These are phyloP conservation scores for Melolontha melolontha DNA, from an alignment of 2,888 invertebrate species.

Conservation along the genomic window DNA sequence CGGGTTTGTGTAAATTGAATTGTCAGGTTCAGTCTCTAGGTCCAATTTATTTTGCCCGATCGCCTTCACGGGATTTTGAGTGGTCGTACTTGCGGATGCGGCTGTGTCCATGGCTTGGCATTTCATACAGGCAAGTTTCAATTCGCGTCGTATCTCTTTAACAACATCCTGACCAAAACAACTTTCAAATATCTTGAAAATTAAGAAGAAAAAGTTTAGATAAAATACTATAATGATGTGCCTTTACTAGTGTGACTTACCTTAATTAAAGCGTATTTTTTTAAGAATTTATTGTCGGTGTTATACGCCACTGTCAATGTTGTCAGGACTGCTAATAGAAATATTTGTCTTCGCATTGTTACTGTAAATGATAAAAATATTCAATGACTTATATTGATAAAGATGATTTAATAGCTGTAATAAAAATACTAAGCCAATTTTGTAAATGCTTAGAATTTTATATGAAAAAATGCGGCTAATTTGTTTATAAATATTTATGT, in stretches of 20 bases:
- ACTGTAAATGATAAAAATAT: neutral
- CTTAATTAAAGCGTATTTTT: constrained; percentile 81
- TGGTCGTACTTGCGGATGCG: constrained; percentile 43
- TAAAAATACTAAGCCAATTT: neutral
- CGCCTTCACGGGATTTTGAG: constrained; percentile 28
- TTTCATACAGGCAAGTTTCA: constrained; percentile 75
- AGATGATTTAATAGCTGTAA: neutral
- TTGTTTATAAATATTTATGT: constrained; percentile 16
- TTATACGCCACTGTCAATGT: constrained; percentile 64
- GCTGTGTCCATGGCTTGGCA: constrained; percentile 70
- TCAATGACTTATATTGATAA: neutral
- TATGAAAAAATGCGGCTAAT: neutral
- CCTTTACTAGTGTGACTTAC: constrained; percentile 61
- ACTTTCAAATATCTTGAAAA: constrained; percentile 76
- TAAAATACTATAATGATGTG: constrained; percentile 4
- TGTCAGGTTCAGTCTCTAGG: constrained; percentile 43
- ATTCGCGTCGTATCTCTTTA: constrained; percentile 75
- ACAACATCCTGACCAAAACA: constrained; percentile 77
- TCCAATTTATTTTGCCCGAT: constrained; percentile 32
- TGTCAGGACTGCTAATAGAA: constrained; percentile 19
- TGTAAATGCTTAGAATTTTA: neutral
- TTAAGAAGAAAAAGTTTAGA: constrained; percentile 15
- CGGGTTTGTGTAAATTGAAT: constrained; percentile 53
- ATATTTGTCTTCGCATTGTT: constrained; percentile 34
- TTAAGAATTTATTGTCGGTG: constrained; percentile 76